Evolutionary conservation across 2,797 vertebrate genomes (phyloP).

Genomic region (Poeciliopsis turneri): DNA sequence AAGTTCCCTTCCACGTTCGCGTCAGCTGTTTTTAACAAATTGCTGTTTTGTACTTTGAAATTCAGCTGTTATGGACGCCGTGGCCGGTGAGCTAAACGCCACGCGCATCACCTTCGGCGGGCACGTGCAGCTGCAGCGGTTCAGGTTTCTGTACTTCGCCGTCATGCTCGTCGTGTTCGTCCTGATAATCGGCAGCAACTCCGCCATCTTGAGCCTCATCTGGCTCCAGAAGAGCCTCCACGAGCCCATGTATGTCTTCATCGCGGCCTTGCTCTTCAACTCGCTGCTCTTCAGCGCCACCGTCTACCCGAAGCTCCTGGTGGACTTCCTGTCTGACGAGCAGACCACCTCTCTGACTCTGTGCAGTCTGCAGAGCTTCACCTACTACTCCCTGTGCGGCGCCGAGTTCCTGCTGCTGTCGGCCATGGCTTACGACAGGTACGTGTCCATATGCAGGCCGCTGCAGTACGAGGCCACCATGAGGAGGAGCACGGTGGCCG

Average conservation of each 20-base stretch:
- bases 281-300: neutral
- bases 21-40: neutral
- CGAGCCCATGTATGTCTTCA: constrained; percentile 25
- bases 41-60: neutral
- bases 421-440: constrained; percentile 53
- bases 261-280: constrained; percentile 8
- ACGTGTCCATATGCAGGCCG: constrained; percentile 54
- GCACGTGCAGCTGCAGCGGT: constrained; percentile 3
- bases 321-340: constrained; percentile 10
- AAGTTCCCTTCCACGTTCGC: neutral
- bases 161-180: constrained; percentile 4
- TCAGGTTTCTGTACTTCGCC: constrained; percentile 7
- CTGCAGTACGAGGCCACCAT: constrained; percentile 33
- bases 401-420: constrained; percentile 22
- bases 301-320: constrained; percentile 15
- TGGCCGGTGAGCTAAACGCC: neutral
- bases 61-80: neutral
- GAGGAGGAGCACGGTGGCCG: constrained; percentile 6
- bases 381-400: constrained; percentile 5
- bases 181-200: constrained; percentile 2
- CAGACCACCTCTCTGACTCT: constrained; percentile 24
- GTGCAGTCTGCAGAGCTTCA: constrained; percentile 29
- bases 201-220: constrained; percentile 1
- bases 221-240: constrained; percentile 12
- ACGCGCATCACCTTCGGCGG: constrained; percentile 5